These are phyloP conservation scores for Osmoderma eremita DNA, from an alignment of 2,888 invertebrate species.

Conservation along the genomic window DNA sequence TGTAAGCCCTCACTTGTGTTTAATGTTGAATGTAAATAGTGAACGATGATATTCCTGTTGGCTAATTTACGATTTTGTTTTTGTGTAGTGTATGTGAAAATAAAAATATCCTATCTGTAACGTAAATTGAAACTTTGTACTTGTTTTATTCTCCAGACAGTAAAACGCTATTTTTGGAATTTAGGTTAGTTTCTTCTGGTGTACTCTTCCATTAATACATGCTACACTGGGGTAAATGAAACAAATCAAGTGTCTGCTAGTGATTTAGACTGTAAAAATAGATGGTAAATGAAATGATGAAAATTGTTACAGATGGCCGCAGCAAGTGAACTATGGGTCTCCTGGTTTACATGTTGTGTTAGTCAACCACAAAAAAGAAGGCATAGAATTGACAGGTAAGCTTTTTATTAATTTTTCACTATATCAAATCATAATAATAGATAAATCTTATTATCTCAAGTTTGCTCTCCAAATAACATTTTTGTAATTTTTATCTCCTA, in stretches of 20 bases:
- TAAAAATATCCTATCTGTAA: constrained; percentile 12
- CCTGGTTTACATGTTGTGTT: constrained; percentile 92
- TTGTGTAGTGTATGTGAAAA: constrained; percentile 10
- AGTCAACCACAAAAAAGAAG: constrained; percentile 81
- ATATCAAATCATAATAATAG: too few relatives aligned
- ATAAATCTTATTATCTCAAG: constrained; percentile 10
- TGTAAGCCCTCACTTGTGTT: constrained; percentile 2
- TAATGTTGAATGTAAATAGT: constrained; percentile 26
- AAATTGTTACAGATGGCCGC: constrained; percentile 62
- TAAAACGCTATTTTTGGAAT: constrained; percentile 40
- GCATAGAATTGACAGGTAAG: constrained; percentile 76
- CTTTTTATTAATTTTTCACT: neutral
- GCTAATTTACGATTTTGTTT: constrained; percentile 19
- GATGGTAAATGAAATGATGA: constrained; percentile 1
- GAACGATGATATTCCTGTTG: constrained; percentile 7
- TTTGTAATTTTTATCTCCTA: neutral
- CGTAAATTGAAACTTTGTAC: constrained; percentile 6
- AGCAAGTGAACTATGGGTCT: constrained; percentile 85
- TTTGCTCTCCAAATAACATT: neutral
- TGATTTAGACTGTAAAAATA: constrained; percentile 3
- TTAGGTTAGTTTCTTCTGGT: constrained; percentile 38
- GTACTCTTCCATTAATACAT: constrained; percentile 12
- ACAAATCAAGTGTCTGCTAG: neutral
- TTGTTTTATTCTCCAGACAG: constrained; percentile 39
- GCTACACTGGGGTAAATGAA: neutral